These are phyloP conservation scores for Narcine bancroftii DNA, from an alignment of 2,113 vertebrate genomes.

Conservation along the genomic window DNA sequence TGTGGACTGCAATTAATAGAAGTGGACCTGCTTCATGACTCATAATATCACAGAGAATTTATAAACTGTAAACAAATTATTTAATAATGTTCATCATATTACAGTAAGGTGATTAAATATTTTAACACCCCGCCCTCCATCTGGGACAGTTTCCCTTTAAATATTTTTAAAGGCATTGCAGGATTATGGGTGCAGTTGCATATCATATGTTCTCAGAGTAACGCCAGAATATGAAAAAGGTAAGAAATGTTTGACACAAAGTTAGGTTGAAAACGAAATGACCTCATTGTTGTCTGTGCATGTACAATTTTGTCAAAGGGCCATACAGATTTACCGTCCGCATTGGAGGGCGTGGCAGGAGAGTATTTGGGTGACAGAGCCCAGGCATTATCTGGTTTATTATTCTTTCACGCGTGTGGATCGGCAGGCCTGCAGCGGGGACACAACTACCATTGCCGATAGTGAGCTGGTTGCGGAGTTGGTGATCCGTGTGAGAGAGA, in stretches of 20 bases:
- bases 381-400: slow-evolving; percentile 5
- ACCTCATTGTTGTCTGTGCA: neutral
- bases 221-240: slow-evolving; percentile 24
- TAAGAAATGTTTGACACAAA: slow-evolving; percentile 6
- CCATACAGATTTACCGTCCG: neutral
- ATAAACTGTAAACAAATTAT: neutral
- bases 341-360: neutral
- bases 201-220: neutral
- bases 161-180: neutral
- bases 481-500: neutral
- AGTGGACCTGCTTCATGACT: neutral
- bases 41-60: neutral
- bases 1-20: slow-evolving; percentile 5
- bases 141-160: slow-evolving; percentile 18
- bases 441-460: neutral
- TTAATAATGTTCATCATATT: no score
- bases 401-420: neutral
- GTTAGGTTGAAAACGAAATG: slow-evolving; percentile 9
- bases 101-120: neutral
- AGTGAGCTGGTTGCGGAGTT: neutral
- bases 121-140: neutral
- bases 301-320: neutral
- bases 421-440: slow-evolving; percentile 6
- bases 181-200: slow-evolving; percentile 30
- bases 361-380: neutral